phyloP scores from a whole-genome alignment of 1,140 invertebrate genomes.

The Orchestia grillus region DNA sequence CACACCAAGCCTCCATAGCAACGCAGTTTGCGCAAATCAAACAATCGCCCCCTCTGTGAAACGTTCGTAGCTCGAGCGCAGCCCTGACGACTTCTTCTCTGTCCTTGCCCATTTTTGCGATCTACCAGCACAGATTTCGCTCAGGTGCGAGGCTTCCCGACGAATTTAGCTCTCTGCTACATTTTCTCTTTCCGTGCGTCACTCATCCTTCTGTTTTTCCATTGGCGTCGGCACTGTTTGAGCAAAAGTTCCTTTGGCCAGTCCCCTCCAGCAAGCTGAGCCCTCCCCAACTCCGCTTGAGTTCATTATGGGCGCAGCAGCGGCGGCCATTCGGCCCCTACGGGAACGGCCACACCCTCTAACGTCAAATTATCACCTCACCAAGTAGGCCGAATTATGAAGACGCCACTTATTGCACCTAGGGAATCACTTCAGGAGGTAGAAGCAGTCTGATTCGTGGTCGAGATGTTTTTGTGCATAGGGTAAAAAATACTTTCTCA shows the following conservation, averaged over 20 bases:
- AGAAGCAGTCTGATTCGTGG: background rate
- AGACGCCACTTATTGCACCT: background rate
- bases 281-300: background rate
- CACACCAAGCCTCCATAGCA: background rate
- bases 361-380: background rate
- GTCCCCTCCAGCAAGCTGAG: background rate
- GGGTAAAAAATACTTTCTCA: no score
- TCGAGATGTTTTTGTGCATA: background rate
- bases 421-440: background rate
- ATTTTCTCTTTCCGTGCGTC: background rate
- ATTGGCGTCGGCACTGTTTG: background rate
- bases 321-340: background rate
- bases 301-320: background rate
- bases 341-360: background rate
- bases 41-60: background rate
- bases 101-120: background rate
- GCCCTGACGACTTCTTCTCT: background rate
- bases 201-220: background rate
- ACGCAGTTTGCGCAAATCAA: background rate
- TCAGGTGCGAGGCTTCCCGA: background rate
- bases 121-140: background rate
- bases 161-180: background rate
- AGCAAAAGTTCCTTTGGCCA: background rate
- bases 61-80: background rate
- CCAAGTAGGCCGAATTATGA: background rate